phyloP scores from a whole-genome alignment of 2,888 invertebrate species.

The Idaea dimidiata region DNA sequence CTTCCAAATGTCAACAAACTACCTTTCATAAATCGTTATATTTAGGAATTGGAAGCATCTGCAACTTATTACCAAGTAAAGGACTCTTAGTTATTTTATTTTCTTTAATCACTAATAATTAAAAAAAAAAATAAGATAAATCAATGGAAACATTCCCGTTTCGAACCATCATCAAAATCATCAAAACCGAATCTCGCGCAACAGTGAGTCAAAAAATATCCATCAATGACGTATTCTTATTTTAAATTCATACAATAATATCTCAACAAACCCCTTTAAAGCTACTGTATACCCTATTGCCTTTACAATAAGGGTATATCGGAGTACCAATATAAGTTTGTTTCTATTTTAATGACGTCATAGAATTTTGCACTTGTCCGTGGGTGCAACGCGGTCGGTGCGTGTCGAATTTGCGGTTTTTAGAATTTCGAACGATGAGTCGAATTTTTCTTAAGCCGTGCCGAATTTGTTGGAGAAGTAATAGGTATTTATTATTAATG shows the following conservation, averaged over 20 bases:
- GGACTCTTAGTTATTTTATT: no score
- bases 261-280: background rate
- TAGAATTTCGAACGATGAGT: slow-evolving; percentile 61
- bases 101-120: no score
- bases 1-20: no score
- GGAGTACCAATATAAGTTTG: background rate
- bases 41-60: no score
- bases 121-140: background rate
- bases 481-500: slow-evolving; percentile 19
- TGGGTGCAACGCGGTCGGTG: slow-evolving; percentile 64
- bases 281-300: background rate
- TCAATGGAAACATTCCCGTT: slow-evolving; percentile 46
- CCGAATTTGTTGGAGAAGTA: slow-evolving; percentile 37
- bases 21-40: no score
- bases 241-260: slow-evolving; percentile 68
- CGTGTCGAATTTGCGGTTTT: slow-evolving; percentile 68
- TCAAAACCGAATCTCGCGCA: slow-evolving; percentile 62
- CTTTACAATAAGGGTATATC: background rate
- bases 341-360: slow-evolving; percentile 52
- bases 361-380: slow-evolving; percentile 65
- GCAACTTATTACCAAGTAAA: no score
- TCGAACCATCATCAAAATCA: slow-evolving; percentile 58
- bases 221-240: slow-evolving; percentile 74
- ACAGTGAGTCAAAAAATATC: slow-evolving; percentile 68
- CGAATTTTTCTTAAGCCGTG: slow-evolving; percentile 49